Evolutionary conservation across 2,113 vertebrate genomes (phyloP).

Genomic region (Cyprinodon tularosa): DNA sequence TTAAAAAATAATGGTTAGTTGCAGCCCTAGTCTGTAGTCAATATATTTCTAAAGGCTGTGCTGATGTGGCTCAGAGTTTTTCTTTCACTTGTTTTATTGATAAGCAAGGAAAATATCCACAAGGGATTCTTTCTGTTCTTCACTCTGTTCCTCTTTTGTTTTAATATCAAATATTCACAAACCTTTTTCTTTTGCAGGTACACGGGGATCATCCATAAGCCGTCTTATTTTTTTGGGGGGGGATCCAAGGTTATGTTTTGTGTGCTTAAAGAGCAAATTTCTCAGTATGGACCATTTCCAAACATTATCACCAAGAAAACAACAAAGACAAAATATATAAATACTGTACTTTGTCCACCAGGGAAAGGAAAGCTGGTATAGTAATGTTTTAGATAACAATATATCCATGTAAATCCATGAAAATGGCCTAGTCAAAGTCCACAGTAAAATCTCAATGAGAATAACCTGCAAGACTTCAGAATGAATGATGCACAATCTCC

Average conservation of each 20-base stretch:
- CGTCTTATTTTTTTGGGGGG: background rate
- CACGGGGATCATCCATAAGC: background rate
- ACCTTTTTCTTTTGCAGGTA: constrained; percentile 10
- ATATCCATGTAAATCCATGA: background rate
- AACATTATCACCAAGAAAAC: background rate
- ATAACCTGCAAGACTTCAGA: background rate
- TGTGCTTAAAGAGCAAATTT: background rate
- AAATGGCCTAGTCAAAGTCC: background rate
- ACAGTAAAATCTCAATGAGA: background rate
- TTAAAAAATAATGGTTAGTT: too few species aligned
- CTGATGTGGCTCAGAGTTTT: constrained; percentile 60
- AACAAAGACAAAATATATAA: background rate
- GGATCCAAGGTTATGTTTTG: background rate
- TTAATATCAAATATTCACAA: constrained; percentile 7
- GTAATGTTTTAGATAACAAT: too few species aligned
- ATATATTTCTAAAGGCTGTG: constrained; percentile 19
- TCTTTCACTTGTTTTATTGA: background rate
- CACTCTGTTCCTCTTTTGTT: background rate
- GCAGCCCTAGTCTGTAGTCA: too few species aligned
- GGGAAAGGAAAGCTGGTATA: background rate
- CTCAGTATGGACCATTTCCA: background rate
- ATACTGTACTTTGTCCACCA: background rate
- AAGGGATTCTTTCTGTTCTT: constrained; percentile 2
- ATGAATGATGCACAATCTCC: background rate
- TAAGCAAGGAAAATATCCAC: constrained; percentile 10